Evolutionary conservation across 2,888 invertebrate species (phyloP), one percentile per base, ranked within the genome.

Genomic region (Melinaea marsaeus): DNA sequence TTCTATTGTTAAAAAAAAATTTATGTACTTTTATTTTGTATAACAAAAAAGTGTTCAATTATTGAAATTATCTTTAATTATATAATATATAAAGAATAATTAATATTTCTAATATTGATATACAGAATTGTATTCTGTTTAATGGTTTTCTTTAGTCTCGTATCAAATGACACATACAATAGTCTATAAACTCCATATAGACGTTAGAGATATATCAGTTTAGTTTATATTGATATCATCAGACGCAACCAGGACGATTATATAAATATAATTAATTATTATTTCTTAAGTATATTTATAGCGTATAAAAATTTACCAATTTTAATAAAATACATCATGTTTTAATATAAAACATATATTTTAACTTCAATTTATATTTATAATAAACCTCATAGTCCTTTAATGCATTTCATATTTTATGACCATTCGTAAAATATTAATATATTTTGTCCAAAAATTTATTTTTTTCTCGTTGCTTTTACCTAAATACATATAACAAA

Each of bases 281-380:
- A 57, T 67, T 60, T 61, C 58, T 57, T 59, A 46, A 57, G 48
- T 61, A 56, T 62, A 61, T 65, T 63, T 63, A 58, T 9, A 58
- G 56, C 34, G 55, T 58, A 66, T 58, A 63, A 61, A 58, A 35
- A 61, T 57, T 48, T 65, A 56, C 22, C 32, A 35, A 34, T 47
- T 22, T 55, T 32, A 22, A 13, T 62, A 47, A 61, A 61, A 67
- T 65, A 58, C 37, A 34, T 65, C 46, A 55, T 46, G 22, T 42
- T 55, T 35, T 57, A 13, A 33, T 2, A 48, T 37, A 34, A 37
- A 42, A 54, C 13, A 11, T 32, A 58, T 37, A 51, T 59, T 59
- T 42, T 42, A 59, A 13, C 13, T 13, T 13, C 32, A 32, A 51
- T 51, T 59, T 59, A 51, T 58, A 58, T 47, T 58, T 58, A 51